A percentile compares a stretch with the other conserved stretches of the same genome.
Evolutionary conservation across 2,113 vertebrate species (phyloP).

Genomic region (Hystrix cristata): DNA sequence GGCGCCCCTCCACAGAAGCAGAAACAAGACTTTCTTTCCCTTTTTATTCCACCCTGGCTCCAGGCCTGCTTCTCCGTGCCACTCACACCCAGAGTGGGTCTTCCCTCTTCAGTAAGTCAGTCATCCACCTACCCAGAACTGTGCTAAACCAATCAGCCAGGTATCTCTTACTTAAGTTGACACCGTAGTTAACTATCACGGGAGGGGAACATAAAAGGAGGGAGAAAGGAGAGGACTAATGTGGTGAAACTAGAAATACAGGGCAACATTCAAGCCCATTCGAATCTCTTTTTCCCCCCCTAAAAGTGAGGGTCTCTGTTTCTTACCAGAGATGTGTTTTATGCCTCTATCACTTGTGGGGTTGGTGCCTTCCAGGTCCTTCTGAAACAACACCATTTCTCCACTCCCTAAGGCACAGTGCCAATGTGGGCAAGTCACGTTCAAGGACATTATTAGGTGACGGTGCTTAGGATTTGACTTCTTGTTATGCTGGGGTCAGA

Average conservation of each 20-base stretch:
- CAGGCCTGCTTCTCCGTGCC: background rate
- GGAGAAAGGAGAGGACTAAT: accelerated
- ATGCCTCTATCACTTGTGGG: background rate
- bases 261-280: background rate
- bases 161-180: background rate
- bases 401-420: background rate
- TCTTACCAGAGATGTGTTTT: background rate
- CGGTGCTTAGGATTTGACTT: background rate
- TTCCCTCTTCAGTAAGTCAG: background rate
- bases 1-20: background rate
- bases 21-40: background rate
- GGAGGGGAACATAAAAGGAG: background rate
- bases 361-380: background rate
- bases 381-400: background rate
- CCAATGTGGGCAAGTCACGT: background rate
- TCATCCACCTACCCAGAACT: background rate
- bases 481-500: background rate
- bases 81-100: background rate
- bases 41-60: background rate
- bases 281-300: background rate
- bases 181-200: background rate
- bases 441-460: background rate
- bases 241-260: background rate
- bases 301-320: background rate
- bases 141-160: background rate